phyloP scores from a whole-genome alignment of 2,113 vertebrate species.

The Takifugu bimaculatus region DNA sequence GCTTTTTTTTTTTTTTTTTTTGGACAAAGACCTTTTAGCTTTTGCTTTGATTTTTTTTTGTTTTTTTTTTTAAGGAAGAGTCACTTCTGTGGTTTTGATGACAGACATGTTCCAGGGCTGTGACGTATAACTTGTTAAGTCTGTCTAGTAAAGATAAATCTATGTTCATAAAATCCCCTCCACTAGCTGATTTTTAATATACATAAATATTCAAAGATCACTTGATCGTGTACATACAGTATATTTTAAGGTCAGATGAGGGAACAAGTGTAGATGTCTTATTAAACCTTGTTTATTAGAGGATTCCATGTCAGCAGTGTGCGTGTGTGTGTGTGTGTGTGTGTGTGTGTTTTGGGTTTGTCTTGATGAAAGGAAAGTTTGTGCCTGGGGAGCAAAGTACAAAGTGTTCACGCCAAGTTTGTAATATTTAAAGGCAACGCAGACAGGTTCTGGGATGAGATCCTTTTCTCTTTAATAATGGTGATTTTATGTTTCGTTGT shows the following conservation, averaged over 20 bases:
- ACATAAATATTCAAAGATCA: not conserved
- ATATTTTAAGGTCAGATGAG: constrained; percentile 43
- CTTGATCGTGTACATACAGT: constrained; percentile 7
- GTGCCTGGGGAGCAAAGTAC: constrained; percentile 49
- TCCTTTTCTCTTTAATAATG: constrained; percentile 76
- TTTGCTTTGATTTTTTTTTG: constrained; percentile 47
- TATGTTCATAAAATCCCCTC: not conserved
- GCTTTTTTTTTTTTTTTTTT: constrained; percentile 24
- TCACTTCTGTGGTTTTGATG: constrained; percentile 33
- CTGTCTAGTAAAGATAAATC: not conserved
- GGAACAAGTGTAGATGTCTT: constrained; percentile 24
- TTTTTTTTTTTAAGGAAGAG: constrained; percentile 41
- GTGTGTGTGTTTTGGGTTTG: constrained; percentile 34
- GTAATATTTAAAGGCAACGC: constrained; percentile 76
- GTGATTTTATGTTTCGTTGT: constrained; percentile 77
- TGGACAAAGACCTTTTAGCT: constrained; percentile 12
- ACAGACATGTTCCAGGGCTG: constrained; percentile 35
- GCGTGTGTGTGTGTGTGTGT: not conserved
- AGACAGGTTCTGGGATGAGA: constrained; percentile 79
- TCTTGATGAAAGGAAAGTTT: constrained; percentile 52
- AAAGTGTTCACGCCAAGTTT: constrained; percentile 76
- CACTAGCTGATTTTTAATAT: too few species aligned
- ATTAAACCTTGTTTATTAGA: constrained; percentile 16
- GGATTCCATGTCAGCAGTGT: constrained; percentile 3
- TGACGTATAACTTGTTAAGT: constrained; percentile 10